phyloP scores from a whole-genome alignment of 2,888 invertebrate species.

The Polydesmus complanatus region DNA sequence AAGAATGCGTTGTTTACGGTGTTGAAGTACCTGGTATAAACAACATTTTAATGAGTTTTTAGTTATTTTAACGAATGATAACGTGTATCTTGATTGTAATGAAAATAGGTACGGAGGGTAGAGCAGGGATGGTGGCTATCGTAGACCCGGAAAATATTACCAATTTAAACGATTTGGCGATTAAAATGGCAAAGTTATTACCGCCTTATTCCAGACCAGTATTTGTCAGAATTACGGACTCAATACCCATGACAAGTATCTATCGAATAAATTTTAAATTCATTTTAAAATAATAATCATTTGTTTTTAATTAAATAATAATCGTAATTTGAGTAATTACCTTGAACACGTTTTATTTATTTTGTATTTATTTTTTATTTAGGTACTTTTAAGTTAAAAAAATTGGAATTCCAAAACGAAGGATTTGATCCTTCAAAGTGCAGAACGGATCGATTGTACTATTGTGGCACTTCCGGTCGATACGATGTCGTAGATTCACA shows the following conservation, averaged over 20 bases:
- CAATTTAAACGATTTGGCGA: conserved; percentile 41
- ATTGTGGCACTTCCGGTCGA: conserved; percentile 46
- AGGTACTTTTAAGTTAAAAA: conserved; percentile 93
- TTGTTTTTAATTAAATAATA: not conserved
- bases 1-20: conserved; percentile 86
- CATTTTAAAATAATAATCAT: too few relatives aligned
- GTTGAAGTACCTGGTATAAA: conserved; percentile 53
- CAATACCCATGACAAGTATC: conserved; percentile 77
- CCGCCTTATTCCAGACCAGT: conserved; percentile 79
- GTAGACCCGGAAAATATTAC: conserved; percentile 51
- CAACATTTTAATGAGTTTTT: not conserved
- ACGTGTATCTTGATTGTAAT: too few relatives aligned
- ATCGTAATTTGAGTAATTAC: not conserved
- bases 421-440: conserved; percentile 52
- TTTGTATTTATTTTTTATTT: conserved; percentile 23
- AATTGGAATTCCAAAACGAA: conserved; percentile 67
- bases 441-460: conserved; percentile 59
- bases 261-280: too few relatives aligned
- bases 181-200: conserved; percentile 51
- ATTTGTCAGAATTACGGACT: conserved; percentile 63
- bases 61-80: too few relatives aligned
- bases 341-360: not conserved
- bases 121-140: conserved; percentile 90
- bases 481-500: conserved; percentile 62
- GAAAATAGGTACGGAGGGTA: conserved; percentile 44